phyloP scores from a whole-genome alignment of 2,113 vertebrate species.

The Hirundichthys speculiger region DNA sequence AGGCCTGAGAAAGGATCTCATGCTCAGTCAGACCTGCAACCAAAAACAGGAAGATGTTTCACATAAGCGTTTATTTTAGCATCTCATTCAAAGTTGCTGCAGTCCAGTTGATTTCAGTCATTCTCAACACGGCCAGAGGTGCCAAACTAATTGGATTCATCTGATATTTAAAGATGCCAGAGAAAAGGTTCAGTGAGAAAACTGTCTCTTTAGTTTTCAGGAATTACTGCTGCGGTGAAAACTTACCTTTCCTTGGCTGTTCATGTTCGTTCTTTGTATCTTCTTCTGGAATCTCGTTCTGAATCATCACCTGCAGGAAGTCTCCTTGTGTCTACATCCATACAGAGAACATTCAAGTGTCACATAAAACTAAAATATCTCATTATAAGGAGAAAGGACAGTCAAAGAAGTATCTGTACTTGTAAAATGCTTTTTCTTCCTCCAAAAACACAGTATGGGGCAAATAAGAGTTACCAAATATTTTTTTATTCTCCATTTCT shows the following conservation, averaged over 20 bases:
- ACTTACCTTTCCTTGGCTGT: conserved; percentile 65
- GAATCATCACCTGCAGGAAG: conserved; percentile 87
- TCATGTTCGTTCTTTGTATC: conserved; percentile 29
- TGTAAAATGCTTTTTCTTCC: background rate
- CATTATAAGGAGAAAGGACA: background rate
- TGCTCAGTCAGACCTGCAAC: conserved; percentile 68
- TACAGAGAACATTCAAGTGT: conserved; percentile 18
- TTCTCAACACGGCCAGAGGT: too few species aligned
- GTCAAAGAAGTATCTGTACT: too few species aligned
- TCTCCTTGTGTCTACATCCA: conserved; percentile 77
- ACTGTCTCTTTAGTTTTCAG: background rate
- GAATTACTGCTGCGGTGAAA: background rate
- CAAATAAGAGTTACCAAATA: too few species aligned
- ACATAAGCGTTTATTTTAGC: too few species aligned
- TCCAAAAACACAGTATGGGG: too few species aligned
- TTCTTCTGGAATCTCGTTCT: conserved; percentile 75
- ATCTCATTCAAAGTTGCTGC: too few species aligned
- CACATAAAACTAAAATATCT: background rate
- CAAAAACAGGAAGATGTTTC: background rate
- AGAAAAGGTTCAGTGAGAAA: background rate
- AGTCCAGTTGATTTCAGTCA: too few species aligned
- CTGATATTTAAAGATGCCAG: background rate
- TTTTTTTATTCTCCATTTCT: too few species aligned
- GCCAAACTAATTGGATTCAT: too few species aligned
- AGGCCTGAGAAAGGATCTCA: conserved; percentile 73